phyloP scores from a whole-genome alignment of 2,888 invertebrate genomes.

The Tetragonisca angustula region DNA sequence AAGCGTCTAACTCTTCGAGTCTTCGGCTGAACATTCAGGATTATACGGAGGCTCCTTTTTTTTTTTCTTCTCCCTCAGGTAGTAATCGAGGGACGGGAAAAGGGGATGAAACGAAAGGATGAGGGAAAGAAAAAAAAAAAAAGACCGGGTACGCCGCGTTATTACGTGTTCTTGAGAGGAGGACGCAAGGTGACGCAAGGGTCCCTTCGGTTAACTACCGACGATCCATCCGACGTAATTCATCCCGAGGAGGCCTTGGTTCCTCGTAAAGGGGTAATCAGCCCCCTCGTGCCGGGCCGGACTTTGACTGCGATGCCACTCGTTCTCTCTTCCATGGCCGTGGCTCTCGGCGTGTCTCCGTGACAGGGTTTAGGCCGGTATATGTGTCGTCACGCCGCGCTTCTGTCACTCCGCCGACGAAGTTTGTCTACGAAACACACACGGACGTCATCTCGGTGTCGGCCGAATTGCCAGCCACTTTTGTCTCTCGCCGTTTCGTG shows the following conservation, averaged over 20 bases:
- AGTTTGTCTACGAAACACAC: conserved; percentile 80
- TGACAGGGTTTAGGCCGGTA: conserved; percentile 66
- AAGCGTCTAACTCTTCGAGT: conserved; percentile 66
- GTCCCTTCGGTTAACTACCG: conserved; percentile 17
- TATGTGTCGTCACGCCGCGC: conserved; percentile 67
- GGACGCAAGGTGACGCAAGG: conserved; percentile 39
- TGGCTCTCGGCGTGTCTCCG: conserved; percentile 65
- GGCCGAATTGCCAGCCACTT: conserved; percentile 12
- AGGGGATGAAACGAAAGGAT: not conserved
- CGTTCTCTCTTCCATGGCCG: conserved; percentile 64
- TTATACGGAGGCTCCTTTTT: conserved; percentile 61
- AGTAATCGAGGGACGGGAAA: conserved; percentile 32
- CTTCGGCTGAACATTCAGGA: conserved; percentile 62
- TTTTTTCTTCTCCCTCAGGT: conserved; percentile 34
- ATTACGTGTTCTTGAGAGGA: conserved; percentile 48
- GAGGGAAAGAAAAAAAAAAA: conserved; percentile 27
- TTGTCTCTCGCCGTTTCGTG: not conserved
- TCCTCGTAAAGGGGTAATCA: conserved; percentile 83
- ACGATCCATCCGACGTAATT: conserved; percentile 18
- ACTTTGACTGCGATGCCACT: conserved; percentile 79
- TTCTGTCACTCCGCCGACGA: conserved; percentile 80
- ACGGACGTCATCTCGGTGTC: conserved; percentile 53
- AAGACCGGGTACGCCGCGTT: conserved; percentile 33
- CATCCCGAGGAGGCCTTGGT: conserved; percentile 77
- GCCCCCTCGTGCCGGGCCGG: conserved; percentile 74